Evolutionary conservation across 2,113 vertebrate species (phyloP), one percentile per base, ranked within the genome.

Genomic region (Actenoides lindsayi): DNA sequence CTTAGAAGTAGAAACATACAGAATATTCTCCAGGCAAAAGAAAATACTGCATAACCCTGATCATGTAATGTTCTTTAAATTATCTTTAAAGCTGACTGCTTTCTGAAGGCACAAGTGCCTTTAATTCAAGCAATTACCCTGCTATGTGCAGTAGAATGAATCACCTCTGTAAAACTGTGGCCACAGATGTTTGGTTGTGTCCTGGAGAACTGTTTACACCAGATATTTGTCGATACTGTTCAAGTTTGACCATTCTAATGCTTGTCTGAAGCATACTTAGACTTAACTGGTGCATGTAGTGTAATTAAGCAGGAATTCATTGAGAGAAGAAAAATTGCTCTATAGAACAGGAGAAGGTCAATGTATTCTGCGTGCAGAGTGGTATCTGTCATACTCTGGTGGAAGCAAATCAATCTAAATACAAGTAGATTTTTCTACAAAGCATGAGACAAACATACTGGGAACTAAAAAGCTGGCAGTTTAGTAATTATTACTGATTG

Each of bases 1-100:
- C 21, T 35, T 85, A 17, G 5, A 3, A 7, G 78, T 60, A 33
- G 19, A 27, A 27, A 28, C 2, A 1, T 28, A n/a, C 2, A 1
- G 33, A 9, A 21, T 64, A 27, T 93, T 71, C 48, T 83, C 15
- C 9, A 41, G 14, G 24, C 23, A 30, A 48, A 75, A 77, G 24
- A 93, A 83, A 79, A 39, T 54, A 44, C 24, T 57, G 3, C 3
- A 2, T 56, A 84, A 74, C 6, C 10, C 20, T 62, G 12, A 18
- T 78, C 77, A 81, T 37, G 7, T 25, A 23, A 11, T 57, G 1
- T 1, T 51, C 90, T 86, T 54, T 1, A 51, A 85, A 62, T 42
- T 77, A 30, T 35, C 9, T 41, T 87, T 73, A 69, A 54, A 82
- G 9, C 11, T 27, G 14, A 23, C 24, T 64, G 23, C 60, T 81